phyloP scores from a whole-genome alignment of 2,797 vertebrate genomes.

The Sebastes ruberrimus region DNA sequence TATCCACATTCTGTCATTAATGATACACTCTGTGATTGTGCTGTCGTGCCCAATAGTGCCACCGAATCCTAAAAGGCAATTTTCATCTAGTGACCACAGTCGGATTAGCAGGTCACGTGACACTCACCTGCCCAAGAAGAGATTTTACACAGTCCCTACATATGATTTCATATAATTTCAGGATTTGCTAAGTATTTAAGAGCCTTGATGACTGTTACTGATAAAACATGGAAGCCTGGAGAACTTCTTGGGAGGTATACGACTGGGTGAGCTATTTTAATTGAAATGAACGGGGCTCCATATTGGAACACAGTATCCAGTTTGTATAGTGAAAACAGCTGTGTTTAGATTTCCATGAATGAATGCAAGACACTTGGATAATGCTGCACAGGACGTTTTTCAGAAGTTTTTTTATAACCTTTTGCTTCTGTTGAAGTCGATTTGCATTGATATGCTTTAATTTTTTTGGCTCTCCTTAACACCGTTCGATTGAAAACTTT shows the following conservation, averaged over 20 bases:
- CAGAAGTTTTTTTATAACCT: too few relatives aligned
- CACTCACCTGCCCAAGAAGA: neutral
- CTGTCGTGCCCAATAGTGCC: neutral
- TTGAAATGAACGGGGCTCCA: neutral
- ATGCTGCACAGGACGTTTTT: too few relatives aligned
- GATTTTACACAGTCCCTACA: neutral
- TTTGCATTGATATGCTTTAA: neutral
- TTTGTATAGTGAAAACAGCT: neutral
- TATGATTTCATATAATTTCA: neutral
- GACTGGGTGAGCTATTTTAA: neutral
- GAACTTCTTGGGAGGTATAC: neutral
- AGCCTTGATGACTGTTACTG: neutral
- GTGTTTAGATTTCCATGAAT: neutral
- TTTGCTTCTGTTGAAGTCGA: too few relatives aligned
- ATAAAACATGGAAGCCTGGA: neutral
- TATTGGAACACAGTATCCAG: neutral
- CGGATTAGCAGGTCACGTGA: neutral
- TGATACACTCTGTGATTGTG: neutral
- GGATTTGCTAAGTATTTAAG: neutral
- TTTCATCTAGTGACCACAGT: neutral
- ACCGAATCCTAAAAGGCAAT: neutral
- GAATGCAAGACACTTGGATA: neutral
- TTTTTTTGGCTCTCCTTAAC: neutral
- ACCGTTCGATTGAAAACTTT: neutral
- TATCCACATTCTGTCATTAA: neutral